Percentiles rank a stretch among this genome's conserved stretches.
Evolutionary conservation across 1,140 invertebrate species (phyloP).

Genomic region (Charaxes varanes): DNA sequence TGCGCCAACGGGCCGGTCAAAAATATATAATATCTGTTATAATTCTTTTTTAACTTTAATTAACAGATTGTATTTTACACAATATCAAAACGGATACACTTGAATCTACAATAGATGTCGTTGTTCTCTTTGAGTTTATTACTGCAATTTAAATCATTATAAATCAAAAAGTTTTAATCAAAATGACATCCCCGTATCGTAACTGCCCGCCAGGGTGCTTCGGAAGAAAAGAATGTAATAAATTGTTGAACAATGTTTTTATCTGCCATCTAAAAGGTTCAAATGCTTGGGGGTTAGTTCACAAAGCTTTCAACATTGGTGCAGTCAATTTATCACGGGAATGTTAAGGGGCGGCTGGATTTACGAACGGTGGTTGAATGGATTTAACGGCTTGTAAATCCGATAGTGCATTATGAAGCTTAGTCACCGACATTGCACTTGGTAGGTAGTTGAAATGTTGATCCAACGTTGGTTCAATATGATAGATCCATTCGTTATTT

Average conservation of each 20-base stretch:
- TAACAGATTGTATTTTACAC: too few relatives aligned
- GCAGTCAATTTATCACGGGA: slow-evolving; percentile 1
- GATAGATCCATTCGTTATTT: too few relatives aligned
- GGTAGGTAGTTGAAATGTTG: too few relatives aligned
- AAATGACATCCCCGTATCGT: background rate
- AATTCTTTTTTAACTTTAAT: too few relatives aligned
- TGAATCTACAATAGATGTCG: background rate
- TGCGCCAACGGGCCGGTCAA: too few relatives aligned
- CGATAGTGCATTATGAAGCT: too few relatives aligned
- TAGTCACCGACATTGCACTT: too few relatives aligned
- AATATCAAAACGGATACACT: too few relatives aligned
- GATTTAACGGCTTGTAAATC: slow-evolving; percentile 38
- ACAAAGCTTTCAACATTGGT: background rate
- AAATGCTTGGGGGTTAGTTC: background rate
- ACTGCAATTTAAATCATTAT: background rate
- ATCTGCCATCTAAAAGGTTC: slow-evolving; percentile 6
- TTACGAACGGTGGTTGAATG: slow-evolving; percentile 24
- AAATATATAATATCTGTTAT: too few relatives aligned
- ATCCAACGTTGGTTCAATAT: too few relatives aligned
- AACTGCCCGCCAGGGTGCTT: background rate
- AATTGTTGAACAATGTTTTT: slow-evolving; percentile 6
- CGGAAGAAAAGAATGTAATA: background rate
- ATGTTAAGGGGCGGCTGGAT: slow-evolving; percentile 5
- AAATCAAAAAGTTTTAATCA: background rate
- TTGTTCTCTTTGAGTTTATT: background rate